phyloP scores from a whole-genome alignment of 2,797 vertebrate genomes.

The Acipenser ruthenus region DNA sequence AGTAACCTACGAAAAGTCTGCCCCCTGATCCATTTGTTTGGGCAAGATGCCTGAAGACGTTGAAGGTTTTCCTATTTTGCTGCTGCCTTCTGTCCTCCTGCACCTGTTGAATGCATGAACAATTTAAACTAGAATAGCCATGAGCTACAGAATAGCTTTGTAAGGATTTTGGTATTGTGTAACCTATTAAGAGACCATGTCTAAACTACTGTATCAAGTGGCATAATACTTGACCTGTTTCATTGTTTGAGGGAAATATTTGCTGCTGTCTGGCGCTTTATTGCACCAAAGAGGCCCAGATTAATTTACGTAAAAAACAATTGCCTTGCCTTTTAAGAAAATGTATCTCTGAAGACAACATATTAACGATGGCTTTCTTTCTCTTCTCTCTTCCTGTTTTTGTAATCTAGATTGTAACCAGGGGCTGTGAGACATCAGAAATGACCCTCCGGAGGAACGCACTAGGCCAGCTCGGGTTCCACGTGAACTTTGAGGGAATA shows the following conservation, averaged over 20 bases:
- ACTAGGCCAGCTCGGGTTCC: constrained; percentile 91
- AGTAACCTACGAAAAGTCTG: too few relatives aligned
- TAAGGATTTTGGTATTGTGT: too few relatives aligned
- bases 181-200: too few relatives aligned
- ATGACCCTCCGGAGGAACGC: constrained; percentile 86
- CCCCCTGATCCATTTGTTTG: too few relatives aligned
- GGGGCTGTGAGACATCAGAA: constrained; percentile 89
- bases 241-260: constrained; percentile 6
- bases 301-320: not conserved
- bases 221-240: not conserved
- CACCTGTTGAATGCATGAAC: too few relatives aligned
- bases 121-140: too few relatives aligned
- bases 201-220: too few relatives aligned
- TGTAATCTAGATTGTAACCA: constrained; percentile 71
- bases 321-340: not conserved
- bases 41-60: too few relatives aligned
- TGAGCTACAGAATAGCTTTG: too few relatives aligned
- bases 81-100: too few relatives aligned
- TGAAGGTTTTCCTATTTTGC: too few relatives aligned
- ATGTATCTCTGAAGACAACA: not conserved
- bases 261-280: not conserved
- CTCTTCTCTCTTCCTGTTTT: not conserved
- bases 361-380: not conserved
- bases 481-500: constrained; percentile 95
- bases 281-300: not conserved